phyloP scores from a whole-genome alignment of 2,888 invertebrate species.

The Acleris sparsana region DNA sequence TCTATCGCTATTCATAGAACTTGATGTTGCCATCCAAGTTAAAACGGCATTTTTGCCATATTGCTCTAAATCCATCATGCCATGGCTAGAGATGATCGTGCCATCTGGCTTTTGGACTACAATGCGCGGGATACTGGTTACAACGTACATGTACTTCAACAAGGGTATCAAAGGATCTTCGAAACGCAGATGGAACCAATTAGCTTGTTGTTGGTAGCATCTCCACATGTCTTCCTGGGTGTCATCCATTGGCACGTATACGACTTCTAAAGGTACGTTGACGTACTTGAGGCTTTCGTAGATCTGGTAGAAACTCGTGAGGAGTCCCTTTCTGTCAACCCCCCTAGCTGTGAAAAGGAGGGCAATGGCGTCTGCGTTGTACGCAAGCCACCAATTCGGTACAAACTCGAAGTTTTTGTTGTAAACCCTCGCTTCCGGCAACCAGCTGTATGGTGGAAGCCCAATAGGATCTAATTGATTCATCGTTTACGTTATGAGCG shows the following conservation, averaged over 20 bases:
- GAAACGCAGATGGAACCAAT: constrained; percentile 69
- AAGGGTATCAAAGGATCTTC: constrained; percentile 57
- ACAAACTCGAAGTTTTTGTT: constrained; percentile 57
- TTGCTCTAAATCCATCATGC: constrained; percentile 61
- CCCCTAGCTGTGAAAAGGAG: constrained; percentile 62
- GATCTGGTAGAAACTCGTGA: constrained; percentile 64
- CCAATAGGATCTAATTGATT: constrained; percentile 35
- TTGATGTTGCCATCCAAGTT: constrained; percentile 60
- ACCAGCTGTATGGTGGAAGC: constrained; percentile 57
- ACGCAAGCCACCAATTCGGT: constrained; percentile 55
- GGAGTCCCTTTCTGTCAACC: constrained; percentile 58
- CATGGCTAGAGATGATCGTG: constrained; percentile 58
- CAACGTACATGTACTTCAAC: constrained; percentile 59
- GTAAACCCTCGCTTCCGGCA: constrained; percentile 54
- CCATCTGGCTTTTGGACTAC: constrained; percentile 59
- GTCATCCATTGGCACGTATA: constrained; percentile 68
- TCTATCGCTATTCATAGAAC: constrained; percentile 47
- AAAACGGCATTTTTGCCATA: constrained; percentile 70
- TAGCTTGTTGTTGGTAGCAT: constrained; percentile 64
- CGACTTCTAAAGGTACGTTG: constrained; percentile 70
- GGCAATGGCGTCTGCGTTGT: constrained; percentile 59
- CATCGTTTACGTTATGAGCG: constrained; percentile 27
- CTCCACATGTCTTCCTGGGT: constrained; percentile 50
- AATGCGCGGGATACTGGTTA: constrained; percentile 64
- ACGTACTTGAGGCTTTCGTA: constrained; percentile 65